Evolutionary conservation across 1,140 invertebrate species (phyloP), one percentile per base, ranked within the genome.

Genomic region (Bombus waltoni): DNA sequence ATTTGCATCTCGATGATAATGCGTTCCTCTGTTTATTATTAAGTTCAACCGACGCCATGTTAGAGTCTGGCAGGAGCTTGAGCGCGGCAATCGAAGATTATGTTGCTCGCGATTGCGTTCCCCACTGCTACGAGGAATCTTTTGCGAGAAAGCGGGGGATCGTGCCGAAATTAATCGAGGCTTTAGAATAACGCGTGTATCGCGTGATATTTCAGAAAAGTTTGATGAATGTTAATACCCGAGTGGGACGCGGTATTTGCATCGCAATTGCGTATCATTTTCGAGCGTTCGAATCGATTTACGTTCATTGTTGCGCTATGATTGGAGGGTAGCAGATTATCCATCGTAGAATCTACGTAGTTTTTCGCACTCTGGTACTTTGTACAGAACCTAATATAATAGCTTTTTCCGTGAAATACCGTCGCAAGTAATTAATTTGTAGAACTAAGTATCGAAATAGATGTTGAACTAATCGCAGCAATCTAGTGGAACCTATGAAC

Each of bases 1-100:
- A 85, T 85, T 80, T 81, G 82, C 82, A 89, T 83, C 40, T n/a
- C 72, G 44, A 62, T 62, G 70, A 85, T 80, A 85, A 80, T 84
- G 59, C 38, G 82, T 40, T 38, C 70, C 70, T 73, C 81, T 80
- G 86, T 84, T 84, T 84, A 75, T 84, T 74, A 84, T 79, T 79
- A 71, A 79, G 42, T 77, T 73, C 11, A 73, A 44, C 40, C 28
- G 11, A 28, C 25, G 38, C 40, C 70, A 28, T 35, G 66, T 8
- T 15, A 8, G 22, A 42, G 40, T 5, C 38, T n/a, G n/a, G 15
- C 13, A 35, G 65, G 15, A 13, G 13, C n/a, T 6, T 6, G 4
- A 32, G 2, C 13, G 15, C 5, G 32, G n/a, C n/a, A 66, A 66
- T 32, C 62, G 62, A 32, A 66, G 65, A 47, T 73, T 44, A 25